These are phyloP conservation scores for Tamias sibiricus DNA, from an alignment of 2,113 vertebrate genomes.

Conservation along the genomic window DNA sequence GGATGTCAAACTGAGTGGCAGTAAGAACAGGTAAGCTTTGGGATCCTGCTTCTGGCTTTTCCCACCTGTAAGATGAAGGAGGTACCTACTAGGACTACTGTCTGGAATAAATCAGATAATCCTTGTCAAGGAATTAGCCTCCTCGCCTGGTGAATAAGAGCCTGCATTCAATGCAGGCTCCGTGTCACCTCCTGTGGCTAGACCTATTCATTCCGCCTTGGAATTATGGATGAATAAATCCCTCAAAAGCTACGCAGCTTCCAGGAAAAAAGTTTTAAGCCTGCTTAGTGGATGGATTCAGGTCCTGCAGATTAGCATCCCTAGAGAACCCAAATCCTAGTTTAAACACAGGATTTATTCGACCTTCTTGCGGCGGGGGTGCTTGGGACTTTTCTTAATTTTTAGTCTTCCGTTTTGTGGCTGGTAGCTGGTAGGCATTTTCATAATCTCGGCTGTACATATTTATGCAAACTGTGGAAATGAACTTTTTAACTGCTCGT, in stretches of 20 bases:
- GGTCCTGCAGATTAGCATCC: background rate
- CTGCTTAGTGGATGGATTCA: background rate
- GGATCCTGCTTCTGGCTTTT: background rate
- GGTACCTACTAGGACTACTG: background rate
- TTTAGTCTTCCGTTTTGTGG: background rate
- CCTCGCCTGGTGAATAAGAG: fast-evolving
- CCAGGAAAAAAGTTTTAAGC: background rate
- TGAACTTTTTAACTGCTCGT: background rate
- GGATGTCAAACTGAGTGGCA: background rate
- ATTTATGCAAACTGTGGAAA: background rate
- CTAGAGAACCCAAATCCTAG: background rate
- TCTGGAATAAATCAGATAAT: background rate
- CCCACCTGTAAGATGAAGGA: background rate
- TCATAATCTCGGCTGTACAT: background rate
- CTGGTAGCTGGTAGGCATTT: background rate
- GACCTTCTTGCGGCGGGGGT: too few relatives aligned
- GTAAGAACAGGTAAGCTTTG: background rate
- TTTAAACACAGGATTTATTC: background rate
- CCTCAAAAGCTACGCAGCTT: background rate
- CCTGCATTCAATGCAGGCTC: background rate
- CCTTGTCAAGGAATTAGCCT: too few relatives aligned
- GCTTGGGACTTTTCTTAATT: background rate
- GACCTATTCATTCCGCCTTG: background rate
- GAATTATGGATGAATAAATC: background rate
- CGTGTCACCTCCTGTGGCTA: too few relatives aligned